These are phyloP conservation scores for Teinopalpus imperialis DNA, from an alignment of 2,888 invertebrate species.

Conservation along the genomic window DNA sequence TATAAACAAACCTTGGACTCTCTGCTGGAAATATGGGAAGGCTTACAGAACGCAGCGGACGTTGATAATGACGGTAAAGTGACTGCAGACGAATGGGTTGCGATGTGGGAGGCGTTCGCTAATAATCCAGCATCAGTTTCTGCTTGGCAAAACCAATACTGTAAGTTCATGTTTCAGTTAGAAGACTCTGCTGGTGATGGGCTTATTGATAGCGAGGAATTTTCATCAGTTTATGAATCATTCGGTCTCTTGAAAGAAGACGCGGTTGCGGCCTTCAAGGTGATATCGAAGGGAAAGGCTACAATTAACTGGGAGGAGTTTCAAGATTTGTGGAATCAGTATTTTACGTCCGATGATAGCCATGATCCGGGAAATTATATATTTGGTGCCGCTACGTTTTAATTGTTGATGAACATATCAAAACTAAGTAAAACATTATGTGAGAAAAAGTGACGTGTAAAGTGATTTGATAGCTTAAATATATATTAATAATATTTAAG, in stretches of 20 bases:
- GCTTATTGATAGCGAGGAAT: constrained; percentile 88
- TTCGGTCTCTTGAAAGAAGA: constrained; percentile 87
- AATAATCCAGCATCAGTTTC: constrained; percentile 82
- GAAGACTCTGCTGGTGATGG: constrained; percentile 90
- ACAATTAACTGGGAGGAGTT: constrained; percentile 88
- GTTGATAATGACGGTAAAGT: constrained; percentile 78
- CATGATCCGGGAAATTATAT: constrained; percentile 34
- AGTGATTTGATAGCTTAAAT: too few relatives aligned
- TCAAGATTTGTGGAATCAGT: constrained; percentile 88
- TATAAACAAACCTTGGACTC: constrained; percentile 86
- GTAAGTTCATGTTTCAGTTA: constrained; percentile 91
- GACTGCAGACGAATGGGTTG: constrained; percentile 32
- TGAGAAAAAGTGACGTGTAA: too few relatives aligned
- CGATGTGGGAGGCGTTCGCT: constrained; percentile 41
- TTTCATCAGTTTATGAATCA: constrained; percentile 88
- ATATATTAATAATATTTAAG: too few relatives aligned
- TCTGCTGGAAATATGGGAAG: constrained; percentile 90
- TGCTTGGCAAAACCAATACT: constrained; percentile 90
- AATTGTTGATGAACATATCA: too few relatives aligned
- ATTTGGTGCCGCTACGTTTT: constrained; percentile 29
- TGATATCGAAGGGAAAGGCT: constrained; percentile 86
- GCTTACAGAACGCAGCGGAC: constrained; percentile 87
- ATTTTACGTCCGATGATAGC: constrained; percentile 44
- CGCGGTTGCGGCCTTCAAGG: constrained; percentile 86
- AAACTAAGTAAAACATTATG: too few relatives aligned